Percentiles rank a stretch among this genome's conserved stretches.
Conservation (phyloP, 2,113 vertebrate species). For the Fulica atra region DNA sequence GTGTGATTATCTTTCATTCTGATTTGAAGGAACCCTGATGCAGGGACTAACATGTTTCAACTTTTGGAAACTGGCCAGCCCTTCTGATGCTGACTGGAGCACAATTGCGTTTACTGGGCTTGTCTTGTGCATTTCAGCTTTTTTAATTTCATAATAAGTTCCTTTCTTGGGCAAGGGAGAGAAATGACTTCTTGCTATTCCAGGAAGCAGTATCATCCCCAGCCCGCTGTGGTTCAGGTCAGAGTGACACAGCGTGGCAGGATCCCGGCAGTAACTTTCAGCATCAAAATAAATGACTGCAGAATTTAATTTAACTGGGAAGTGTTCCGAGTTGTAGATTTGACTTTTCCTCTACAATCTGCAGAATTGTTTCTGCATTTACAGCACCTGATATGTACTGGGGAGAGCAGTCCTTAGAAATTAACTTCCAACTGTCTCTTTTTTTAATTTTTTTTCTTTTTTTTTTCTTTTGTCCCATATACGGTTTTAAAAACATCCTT, state of each 20-base stretch:
- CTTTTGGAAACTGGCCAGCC: conserved; percentile 10
- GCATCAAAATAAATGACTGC: not conserved
- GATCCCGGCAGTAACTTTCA: not conserved
- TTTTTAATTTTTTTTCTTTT: no score
- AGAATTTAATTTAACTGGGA: not conserved
- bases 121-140: not conserved
- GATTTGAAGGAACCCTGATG: conserved; percentile 1
- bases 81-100: conserved; percentile 8
- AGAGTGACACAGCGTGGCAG: not conserved
- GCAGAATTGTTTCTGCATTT: not conserved
- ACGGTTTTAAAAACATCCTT: not conserved
- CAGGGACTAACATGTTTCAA: not conserved
- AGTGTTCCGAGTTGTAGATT: not conserved
- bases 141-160: conserved; percentile 47
- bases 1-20: not conserved
- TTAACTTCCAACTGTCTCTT: not conserved
- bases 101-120: not conserved
- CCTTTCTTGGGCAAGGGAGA: not conserved
- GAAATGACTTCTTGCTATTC: not conserved
- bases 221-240: not conserved
- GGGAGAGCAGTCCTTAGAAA: not conserved
- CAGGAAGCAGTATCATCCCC: not conserved
- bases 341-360: not conserved
- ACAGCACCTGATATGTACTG: not conserved
- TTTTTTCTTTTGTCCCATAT: not conserved